Percentiles rank a stretch among this genome's conserved stretches.
Conservation (phyloP, 2,113 vertebrate genomes). For the Rousettus leschenaultii region DNA sequence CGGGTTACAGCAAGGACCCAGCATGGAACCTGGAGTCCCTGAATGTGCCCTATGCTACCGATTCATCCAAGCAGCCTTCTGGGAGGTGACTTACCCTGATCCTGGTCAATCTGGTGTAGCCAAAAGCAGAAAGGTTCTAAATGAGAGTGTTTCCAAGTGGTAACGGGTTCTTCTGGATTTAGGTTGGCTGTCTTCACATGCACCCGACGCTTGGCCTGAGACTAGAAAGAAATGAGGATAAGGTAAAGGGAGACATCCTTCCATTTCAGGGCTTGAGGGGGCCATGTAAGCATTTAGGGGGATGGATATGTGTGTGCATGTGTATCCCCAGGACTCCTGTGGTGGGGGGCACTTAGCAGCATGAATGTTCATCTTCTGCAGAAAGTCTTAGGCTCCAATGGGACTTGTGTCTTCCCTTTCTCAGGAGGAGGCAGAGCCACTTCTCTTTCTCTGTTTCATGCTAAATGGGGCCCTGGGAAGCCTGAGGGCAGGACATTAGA, state of each 20-base stretch:
- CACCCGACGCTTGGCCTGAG: neutral
- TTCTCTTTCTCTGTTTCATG: neutral
- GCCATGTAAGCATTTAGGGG: neutral
- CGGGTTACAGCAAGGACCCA: rapidly evolving
- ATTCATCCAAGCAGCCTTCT: neutral
- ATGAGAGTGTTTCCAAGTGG: neutral
- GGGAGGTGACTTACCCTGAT: neutral
- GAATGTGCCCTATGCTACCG: neutral
- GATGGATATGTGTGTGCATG: rapidly evolving
- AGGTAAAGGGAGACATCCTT: neutral
- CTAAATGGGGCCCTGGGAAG: neutral
- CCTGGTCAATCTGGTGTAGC: rapidly evolving
- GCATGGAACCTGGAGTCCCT: neutral
- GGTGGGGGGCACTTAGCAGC: neutral
- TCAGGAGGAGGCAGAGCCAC: neutral
- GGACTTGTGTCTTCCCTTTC: neutral
- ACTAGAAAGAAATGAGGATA: neutral
- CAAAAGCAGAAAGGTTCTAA: neutral
- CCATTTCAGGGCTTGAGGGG: neutral
- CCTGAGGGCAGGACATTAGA: neutral
- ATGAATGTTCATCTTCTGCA: neutral
- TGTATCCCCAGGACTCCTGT: neutral
- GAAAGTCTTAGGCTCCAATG: neutral
- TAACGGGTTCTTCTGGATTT: neutral
- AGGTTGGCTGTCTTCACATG: neutral